These are phyloP conservation scores for Cheilosia grossa DNA, from an alignment of 2,888 invertebrate species.

Conservation along the genomic window DNA sequence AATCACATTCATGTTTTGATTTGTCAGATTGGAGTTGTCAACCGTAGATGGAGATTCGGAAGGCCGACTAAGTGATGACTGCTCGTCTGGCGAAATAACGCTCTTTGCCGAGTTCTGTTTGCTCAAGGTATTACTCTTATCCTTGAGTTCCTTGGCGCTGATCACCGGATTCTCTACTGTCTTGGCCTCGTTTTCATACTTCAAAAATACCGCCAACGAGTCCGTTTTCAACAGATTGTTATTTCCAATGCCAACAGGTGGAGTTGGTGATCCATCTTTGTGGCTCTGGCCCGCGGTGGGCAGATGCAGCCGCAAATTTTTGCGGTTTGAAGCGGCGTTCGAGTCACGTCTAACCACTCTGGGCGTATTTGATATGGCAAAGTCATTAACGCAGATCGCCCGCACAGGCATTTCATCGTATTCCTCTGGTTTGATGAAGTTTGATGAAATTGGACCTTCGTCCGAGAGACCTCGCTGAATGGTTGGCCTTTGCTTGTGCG, in stretches of 20 bases:
- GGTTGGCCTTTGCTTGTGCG: constrained; percentile 81
- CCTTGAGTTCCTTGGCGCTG: constrained; percentile 81
- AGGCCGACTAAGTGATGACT: constrained; percentile 77
- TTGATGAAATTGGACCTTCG: constrained; percentile 83
- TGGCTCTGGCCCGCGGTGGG: constrained; percentile 14
- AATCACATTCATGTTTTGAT: constrained; percentile 35
- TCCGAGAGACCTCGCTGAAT: constrained; percentile 83
- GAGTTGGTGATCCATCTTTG: constrained; percentile 59
- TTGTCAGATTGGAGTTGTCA: constrained; percentile 13
- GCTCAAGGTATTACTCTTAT: constrained; percentile 82
- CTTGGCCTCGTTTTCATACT: constrained; percentile 81
- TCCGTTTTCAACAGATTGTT: constrained; percentile 81
- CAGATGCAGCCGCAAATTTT: constrained; percentile 77
- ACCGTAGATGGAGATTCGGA: constrained; percentile 38
- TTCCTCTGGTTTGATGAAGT: constrained; percentile 83
- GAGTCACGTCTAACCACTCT: constrained; percentile 81
- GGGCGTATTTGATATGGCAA: constrained; percentile 79
- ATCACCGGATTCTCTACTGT: constrained; percentile 65
- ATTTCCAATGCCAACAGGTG: constrained; percentile 35
- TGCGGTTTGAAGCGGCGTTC: constrained; percentile 80
- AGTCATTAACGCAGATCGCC: constrained; percentile 82
- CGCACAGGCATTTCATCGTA: constrained; percentile 83
- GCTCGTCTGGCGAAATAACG: constrained; percentile 75
- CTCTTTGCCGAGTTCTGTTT: constrained; percentile 82
- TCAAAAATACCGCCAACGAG: constrained; percentile 82